These are phyloP conservation scores for Melanotaenia trifasciata DNA, from an alignment of 2,797 vertebrate genomes.

Conservation along the genomic window DNA sequence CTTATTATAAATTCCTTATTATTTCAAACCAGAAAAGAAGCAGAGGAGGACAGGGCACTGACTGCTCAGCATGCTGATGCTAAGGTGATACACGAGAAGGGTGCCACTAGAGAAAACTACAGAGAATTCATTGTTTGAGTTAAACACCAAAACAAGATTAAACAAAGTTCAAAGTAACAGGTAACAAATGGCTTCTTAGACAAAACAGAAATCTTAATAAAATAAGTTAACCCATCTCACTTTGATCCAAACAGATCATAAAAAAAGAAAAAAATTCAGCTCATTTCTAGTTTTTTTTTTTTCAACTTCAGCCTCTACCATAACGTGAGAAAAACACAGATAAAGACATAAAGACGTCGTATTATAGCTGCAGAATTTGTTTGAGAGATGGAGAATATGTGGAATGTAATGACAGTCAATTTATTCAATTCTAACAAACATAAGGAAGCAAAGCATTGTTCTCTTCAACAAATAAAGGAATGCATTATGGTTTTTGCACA, in stretches of 20 bases:
- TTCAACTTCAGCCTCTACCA: slow-evolving; percentile 33
- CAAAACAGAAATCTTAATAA: slow-evolving; percentile 27
- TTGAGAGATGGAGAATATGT: slow-evolving; percentile 19
- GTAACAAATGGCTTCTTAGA: slow-evolving; percentile 32
- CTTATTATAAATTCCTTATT: slow-evolving; percentile 19
- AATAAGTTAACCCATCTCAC: slow-evolving; percentile 14
- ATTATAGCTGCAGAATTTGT: slow-evolving; percentile 10
- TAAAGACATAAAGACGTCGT: slow-evolving; percentile 30
- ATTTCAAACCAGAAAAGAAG: slow-evolving; percentile 39
- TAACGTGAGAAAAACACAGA: slow-evolving; percentile 16
- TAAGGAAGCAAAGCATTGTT: slow-evolving; percentile 1
- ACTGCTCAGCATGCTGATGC: slow-evolving; percentile 63
- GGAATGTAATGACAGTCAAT: slow-evolving; percentile 25
- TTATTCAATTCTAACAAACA: slow-evolving; percentile 29
- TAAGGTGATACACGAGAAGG: slow-evolving; percentile 45
- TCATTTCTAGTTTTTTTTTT: slow-evolving; percentile 18
- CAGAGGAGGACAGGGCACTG: slow-evolving; percentile 27
- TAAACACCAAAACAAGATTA: slow-evolving; percentile 23
- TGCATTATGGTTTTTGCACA: slow-evolving; percentile 1
- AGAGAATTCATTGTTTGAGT: slow-evolving; percentile 26
- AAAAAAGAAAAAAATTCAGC: neutral
- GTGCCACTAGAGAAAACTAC: slow-evolving; percentile 43
- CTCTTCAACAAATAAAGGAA: slow-evolving; percentile 16
- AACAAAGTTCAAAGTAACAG: slow-evolving; percentile 29
- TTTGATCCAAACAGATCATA: slow-evolving; percentile 24